A percentile compares a stretch with the other conserved stretches of the same genome.
Evolutionary conservation across 2,113 vertebrate species (phyloP).

Genomic region (Antechinus flavipes): DNA sequence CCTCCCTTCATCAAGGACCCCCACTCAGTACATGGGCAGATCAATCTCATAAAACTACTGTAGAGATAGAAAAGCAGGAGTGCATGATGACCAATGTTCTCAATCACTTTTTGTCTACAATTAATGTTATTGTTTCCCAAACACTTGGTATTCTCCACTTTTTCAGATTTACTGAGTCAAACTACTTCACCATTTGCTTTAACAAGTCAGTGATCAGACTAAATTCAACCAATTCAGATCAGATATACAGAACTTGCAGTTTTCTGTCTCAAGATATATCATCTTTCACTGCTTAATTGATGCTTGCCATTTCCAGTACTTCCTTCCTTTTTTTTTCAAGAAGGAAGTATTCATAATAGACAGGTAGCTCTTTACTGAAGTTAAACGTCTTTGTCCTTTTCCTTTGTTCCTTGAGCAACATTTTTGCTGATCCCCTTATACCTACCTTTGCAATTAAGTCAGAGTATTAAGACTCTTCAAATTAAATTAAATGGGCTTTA

Average conservation of each 20-base stretch:
- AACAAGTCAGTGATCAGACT: no score
- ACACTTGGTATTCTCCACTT: not conserved
- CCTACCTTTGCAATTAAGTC: not conserved
- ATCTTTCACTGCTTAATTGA: no score
- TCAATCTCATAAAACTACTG: not conserved
- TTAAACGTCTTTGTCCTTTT: not conserved
- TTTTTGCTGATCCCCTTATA: not conserved
- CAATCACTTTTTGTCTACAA: not conserved
- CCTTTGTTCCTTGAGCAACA: not conserved
- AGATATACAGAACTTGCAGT: not conserved
- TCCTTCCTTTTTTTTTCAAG: no score
- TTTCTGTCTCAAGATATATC: not conserved
- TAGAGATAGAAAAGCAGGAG: not conserved
- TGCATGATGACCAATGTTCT: not conserved
- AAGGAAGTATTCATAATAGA: no score
- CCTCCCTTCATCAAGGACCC: not conserved
- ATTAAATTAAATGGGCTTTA: not conserved
- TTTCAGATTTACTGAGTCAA: not conserved
- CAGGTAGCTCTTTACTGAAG: no score
- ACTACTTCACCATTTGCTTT: not conserved
- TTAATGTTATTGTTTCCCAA: not conserved
- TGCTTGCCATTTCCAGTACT: no score
- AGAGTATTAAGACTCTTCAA: not conserved
- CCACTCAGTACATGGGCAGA: not conserved
- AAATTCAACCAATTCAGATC: not conserved